Evolutionary conservation across 37 sponge, comb jelly and placozoan genomes (phyloP), one percentile per base, ranked within the genome.

Genomic region (Corticium candelabrum): DNA sequence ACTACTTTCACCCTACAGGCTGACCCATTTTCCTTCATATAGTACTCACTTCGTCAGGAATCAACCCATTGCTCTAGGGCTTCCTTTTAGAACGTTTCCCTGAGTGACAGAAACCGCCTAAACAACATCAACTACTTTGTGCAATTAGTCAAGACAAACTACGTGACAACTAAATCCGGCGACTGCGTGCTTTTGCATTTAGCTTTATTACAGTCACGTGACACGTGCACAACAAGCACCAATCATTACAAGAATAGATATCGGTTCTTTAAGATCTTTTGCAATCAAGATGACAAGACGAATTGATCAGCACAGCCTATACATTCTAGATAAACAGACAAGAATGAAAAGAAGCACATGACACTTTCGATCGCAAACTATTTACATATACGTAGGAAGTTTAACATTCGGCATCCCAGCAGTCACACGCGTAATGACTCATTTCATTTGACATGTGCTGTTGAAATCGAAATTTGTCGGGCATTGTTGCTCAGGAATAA

Each of bases 341-440:
- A 36, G 4, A 40, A 4, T 39, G 3, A 5, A 37, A 37, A 62
- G 15, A 33, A n/a, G n/a, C n/a, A 21, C 27, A 81, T 69, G 31
- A 30, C 27, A 37, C 30, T 21, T 7, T 76, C 40, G 31, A 11
- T 11, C 41, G 5, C 29, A 56, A 11, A 62, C 5, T 68, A n/a
- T 85, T 40, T 40, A 90, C 90, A 70, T 94, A n/a, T n/a, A n/a
- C n/a, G n/a, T n/a, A 97, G 36, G 94, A 85, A 41, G 99, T 97
- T 39, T 84, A 79, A 83, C 95, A 94, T 82, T 97, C 99, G 30
- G 95, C 99, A 62, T 97, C 99, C 99, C 99, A 97, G 75, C 99
- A 97, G 85, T 97, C 99, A 34, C 78, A 80, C 71, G 99, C 99
- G 69, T 97, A 97, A 79, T 97, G 99, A n/a, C 95, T 95, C 99